Conservation (phyloP, 2,888 invertebrate genomes). For the Xestia c-nigrum region DNA sequence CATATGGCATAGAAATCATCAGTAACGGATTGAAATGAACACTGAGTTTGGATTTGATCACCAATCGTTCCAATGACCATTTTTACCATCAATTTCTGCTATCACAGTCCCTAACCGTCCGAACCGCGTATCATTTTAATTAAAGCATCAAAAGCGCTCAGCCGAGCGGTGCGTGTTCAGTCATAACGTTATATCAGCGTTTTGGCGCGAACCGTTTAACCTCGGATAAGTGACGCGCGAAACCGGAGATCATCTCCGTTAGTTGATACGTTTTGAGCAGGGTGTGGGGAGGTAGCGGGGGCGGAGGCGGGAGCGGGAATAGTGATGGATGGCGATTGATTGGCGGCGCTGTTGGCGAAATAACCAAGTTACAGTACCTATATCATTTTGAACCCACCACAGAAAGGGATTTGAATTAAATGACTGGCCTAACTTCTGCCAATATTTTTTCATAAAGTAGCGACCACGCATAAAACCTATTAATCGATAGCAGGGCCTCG, state of each 20-base stretch:
- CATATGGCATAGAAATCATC: too few relatives aligned
- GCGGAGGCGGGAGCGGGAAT: slow-evolving; percentile 11
- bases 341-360: too few relatives aligned
- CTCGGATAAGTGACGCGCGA: slow-evolving; percentile 49
- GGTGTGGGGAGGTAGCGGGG: slow-evolving; percentile 29
- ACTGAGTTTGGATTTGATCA: not conserved
- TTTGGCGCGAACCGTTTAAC: slow-evolving; percentile 61
- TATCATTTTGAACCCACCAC: too few relatives aligned
- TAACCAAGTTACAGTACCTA: too few relatives aligned
- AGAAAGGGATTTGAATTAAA: too few relatives aligned
- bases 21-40: not conserved
- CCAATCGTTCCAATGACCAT: not conserved
- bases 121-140: slow-evolving; percentile 40
- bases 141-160: slow-evolving; percentile 23
- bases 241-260: slow-evolving; percentile 58
- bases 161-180: slow-evolving; percentile 34
- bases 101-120: slow-evolving; percentile 1
- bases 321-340: not conserved
- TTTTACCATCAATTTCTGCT: slow-evolving; percentile 8
- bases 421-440: too few relatives aligned
- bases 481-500: too few relatives aligned
- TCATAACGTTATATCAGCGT: slow-evolving; percentile 48
- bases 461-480: too few relatives aligned
- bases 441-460: too few relatives aligned
- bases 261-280: slow-evolving; percentile 6